A percentile compares a stretch with the other conserved stretches of the same genome.
Evolutionary conservation across 2,888 invertebrate genomes (phyloP).

Genomic region (Melitaea athalia): DNA sequence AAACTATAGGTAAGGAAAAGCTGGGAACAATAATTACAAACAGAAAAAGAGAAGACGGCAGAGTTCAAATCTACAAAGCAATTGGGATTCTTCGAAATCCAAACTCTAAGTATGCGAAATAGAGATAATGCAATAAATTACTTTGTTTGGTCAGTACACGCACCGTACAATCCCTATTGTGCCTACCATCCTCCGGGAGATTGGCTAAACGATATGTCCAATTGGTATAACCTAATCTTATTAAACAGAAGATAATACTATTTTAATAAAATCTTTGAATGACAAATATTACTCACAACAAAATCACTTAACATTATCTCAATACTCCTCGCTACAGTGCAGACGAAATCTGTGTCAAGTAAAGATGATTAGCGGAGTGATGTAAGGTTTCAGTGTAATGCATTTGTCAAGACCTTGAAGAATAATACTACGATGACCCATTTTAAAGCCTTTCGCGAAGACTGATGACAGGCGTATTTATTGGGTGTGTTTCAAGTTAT

Average conservation of each 20-base stretch:
- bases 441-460: neutral
- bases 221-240: neutral
- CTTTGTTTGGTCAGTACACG: no score
- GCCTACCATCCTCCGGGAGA: no score
- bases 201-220: neutral
- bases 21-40: no score
- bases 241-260: neutral
- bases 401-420: conserved; percentile 15
- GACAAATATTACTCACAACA: neutral
- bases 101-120: no score
- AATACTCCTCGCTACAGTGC: neutral
- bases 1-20: no score
- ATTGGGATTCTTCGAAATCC: no score
- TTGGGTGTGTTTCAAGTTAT: no score
- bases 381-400: conserved; percentile 34
- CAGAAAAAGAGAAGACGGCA: no score
- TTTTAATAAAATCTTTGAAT: neutral
- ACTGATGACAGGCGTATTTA: neutral
- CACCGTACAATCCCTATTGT: no score
- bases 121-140: no score
- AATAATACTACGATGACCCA: neutral
- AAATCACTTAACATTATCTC: neutral
- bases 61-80: no score
- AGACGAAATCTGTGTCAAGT: conserved; percentile 4
- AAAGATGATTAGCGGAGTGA: conserved; percentile 16